Evolutionary conservation across 1,140 invertebrate genomes (phyloP), one percentile per base, ranked within the genome.

Genomic region (Heliconius himera): DNA sequence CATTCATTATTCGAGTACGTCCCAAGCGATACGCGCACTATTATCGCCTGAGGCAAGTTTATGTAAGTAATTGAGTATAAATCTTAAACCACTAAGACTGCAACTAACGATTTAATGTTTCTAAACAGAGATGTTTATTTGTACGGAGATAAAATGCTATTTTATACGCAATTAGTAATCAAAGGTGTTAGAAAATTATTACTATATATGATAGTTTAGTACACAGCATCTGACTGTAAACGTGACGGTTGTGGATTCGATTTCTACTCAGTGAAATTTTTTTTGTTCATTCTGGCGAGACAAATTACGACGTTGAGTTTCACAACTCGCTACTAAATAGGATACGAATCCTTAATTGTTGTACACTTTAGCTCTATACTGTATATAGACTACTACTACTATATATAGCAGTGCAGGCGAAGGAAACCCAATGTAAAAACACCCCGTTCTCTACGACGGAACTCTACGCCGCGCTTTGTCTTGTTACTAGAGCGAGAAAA

Each of bases 1-100:
- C 36, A 74, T 74, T 56, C 22, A 74, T 74, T 74, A 74, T 74
- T 74, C n/a, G 26, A 66, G 26, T 29, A 66, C 22, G 60, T 66
- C 60, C 60, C 26, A 66, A n/a, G 60, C 60, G 60, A 66, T 66
- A 66, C 60, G 26, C 60, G 60, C n/a, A 29, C 60, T 26, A 66
- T 66, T 66, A 66, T 66, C 60, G 60, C 60, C 13, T 16, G 0
- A 29, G 60, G 60, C 60, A 66, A 16, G 60, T 66, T 66, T 66
- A 66, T 66, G 60, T 66, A 66, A 66, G 60, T 66, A 66, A 66
- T 66, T 66, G 60, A 29, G 60, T 29, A 66, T 66, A 66, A 29
- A 66, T 66, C 26, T 66, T 66, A 29, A 66, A 29, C 60, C 60
- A 66, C 60, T 26, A 66, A 66, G 60, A 66, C 60, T 66, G 60